Evolutionary conservation across 1,140 invertebrate species (phyloP), one percentile per base, ranked within the genome.

Genomic region (Dolichoris vasculosae): DNA sequence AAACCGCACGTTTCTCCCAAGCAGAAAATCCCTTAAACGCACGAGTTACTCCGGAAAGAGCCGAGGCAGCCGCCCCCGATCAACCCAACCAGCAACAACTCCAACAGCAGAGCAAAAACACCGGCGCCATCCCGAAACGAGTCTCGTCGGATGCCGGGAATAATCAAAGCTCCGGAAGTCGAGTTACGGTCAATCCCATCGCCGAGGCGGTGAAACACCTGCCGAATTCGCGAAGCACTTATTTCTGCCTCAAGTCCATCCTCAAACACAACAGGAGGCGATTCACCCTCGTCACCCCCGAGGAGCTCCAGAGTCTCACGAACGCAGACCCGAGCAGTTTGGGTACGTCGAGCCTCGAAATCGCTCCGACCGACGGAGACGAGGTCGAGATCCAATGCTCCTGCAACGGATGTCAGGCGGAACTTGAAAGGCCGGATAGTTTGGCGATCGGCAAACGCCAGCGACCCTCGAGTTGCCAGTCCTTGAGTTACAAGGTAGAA

Each of bases 191-290:
- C 20, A 92, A 92, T 86, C 90, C 91, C 0, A 89, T 91, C 43
- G 89, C 90, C 9, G 89, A 91, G 23, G 83, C 85, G 11, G 86
- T 88, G 11, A 87, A 88, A 77, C 87, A 84, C 0, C 76, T 92
- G 9, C 88, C 92, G 0, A 87, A 83, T 8, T 92, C 93, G 6
- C 59, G 78, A 7, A 86, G 78, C 11, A 92, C 92, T 0, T 92
- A 93, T 35, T 90, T 91, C 71, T 93, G 91, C 64, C 85, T 93
- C 0, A 93, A 92, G 77, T 92, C 92, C 11, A 93, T 93, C 30
- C 82, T 93, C 0, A 93, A 92, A 48, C 91, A 92, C 77, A 91
- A 93, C 59, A 89, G 88, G 3, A 85, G 92, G 35, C 88, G 92
- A 2, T 93, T 93, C 55, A 93, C 92, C 1, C 73, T 93, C 3